A percentile compares a stretch with the other conserved stretches of the same genome.
Evolutionary conservation across 2,888 invertebrate species (phyloP).

Genomic region (Aricia artaxerxes): DNA sequence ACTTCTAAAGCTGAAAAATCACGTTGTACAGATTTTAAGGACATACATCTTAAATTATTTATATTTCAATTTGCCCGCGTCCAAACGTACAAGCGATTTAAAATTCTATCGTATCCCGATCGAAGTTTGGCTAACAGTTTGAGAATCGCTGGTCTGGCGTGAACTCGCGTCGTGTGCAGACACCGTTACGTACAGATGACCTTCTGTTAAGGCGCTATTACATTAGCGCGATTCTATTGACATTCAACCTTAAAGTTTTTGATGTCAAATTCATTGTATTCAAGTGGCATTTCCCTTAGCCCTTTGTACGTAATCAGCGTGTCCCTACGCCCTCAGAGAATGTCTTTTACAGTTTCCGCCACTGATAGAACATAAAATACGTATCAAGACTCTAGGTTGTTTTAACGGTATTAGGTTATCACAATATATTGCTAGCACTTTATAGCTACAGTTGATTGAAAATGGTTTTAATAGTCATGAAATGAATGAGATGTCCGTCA

Average conservation of each 20-base stretch:
- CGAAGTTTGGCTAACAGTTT: neutral
- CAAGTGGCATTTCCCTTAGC: neutral
- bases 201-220: conserved; percentile 20
- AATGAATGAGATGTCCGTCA: neutral
- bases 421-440: neutral
- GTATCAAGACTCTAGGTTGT: neutral
- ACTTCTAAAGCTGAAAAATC: neutral
- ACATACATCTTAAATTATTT: neutral
- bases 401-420: neutral
- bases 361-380: neutral
- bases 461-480: neutral
- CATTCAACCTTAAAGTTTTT: conserved; percentile 14
- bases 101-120: neutral
- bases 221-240: conserved; percentile 15
- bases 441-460: neutral
- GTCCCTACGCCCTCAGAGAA: neutral
- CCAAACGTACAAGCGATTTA: neutral
- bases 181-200: conserved; percentile 29
- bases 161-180: neutral
- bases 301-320: neutral
- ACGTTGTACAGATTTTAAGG: neutral
- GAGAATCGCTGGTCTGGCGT: neutral
- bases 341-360: neutral
- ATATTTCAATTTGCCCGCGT: neutral
- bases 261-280: conserved; percentile 10